Percentiles rank a stretch among this genome's conserved stretches.
Evolutionary conservation across 2,113 vertebrate genomes (phyloP).

Genomic region (Dasypus novemcinctus): DNA sequence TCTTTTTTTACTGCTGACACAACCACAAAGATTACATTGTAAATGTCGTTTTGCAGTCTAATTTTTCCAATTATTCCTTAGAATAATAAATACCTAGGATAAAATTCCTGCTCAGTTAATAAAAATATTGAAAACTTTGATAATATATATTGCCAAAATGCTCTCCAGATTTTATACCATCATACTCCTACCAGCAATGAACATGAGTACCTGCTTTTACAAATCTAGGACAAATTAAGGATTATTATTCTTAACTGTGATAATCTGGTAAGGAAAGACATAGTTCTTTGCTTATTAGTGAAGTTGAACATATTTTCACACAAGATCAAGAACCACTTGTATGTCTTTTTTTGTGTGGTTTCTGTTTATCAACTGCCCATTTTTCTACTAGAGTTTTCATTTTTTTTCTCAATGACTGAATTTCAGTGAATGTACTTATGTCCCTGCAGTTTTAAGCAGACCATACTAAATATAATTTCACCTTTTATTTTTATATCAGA

Average conservation of each 20-base stretch:
- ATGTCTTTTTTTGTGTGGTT: constrained; percentile 31
- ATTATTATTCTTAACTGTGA: background rate
- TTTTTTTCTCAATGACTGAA: background rate
- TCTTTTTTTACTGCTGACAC: background rate
- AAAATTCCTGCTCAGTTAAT: constrained; percentile 18
- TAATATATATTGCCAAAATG: background rate
- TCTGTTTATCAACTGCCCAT: background rate
- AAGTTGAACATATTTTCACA: background rate
- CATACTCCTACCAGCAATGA: background rate
- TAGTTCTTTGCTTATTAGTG: background rate
- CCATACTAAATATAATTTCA: background rate
- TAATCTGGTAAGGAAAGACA: background rate
- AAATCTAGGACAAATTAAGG: background rate
- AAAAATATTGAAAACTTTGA: constrained; percentile 35
- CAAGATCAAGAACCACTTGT: background rate
- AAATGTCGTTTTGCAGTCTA: background rate
- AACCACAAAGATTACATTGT: background rate
- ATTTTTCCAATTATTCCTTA: background rate
- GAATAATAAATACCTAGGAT: background rate
- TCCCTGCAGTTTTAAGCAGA: background rate
- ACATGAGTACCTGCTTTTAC: background rate
- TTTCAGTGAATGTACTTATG: constrained; percentile 2
- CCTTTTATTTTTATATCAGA: constrained; percentile 1
- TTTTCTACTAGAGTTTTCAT: background rate
- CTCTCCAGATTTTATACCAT: background rate